phyloP scores from a whole-genome alignment of 92 coral and sea anemone genomes.

The Palythoa heliodiscus region DNA sequence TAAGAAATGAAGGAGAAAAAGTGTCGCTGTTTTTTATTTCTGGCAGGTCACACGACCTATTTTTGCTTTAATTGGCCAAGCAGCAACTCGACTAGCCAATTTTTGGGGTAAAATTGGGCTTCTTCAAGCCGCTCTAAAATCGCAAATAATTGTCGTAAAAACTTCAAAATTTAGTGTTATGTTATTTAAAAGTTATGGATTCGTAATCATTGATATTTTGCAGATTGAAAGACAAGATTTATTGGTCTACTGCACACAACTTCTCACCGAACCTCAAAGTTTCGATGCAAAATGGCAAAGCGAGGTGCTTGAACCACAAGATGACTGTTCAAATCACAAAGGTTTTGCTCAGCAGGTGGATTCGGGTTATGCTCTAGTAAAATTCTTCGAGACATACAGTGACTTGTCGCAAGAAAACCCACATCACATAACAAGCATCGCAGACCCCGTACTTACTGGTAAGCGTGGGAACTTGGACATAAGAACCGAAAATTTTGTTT shows the following conservation, averaged over 20 bases:
- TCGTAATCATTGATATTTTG: too few species aligned
- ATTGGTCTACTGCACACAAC: not conserved
- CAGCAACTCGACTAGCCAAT: too few species aligned
- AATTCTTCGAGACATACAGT: slow-evolving; percentile 69
- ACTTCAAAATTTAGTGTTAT: too few species aligned
- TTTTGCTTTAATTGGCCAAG: too few species aligned
- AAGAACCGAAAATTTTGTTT: too few species aligned
- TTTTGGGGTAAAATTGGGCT: too few species aligned
- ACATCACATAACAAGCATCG: not conserved
- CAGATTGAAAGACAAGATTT: not conserved
- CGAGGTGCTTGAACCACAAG: not conserved
- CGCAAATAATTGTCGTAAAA: too few species aligned
- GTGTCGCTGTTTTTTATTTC: too few species aligned
- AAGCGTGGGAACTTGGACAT: not conserved
- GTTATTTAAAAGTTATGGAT: too few species aligned
- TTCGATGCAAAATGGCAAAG: not conserved
- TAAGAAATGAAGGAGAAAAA: too few species aligned
- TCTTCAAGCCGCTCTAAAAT: too few species aligned
- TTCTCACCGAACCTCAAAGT: not conserved
- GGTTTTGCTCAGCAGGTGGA: slow-evolving; percentile 37
- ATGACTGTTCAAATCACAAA: slow-evolving; percentile 18
- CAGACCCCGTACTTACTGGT: not conserved
- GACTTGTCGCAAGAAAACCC: slow-evolving; percentile 45
- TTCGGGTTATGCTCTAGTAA: slow-evolving; percentile 61
- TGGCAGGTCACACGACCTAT: too few species aligned